Percentiles rank a stretch among this genome's conserved stretches.
Evolutionary conservation across 2,797 vertebrate genomes (phyloP).

Genomic region (Cichlasoma orientale): DNA sequence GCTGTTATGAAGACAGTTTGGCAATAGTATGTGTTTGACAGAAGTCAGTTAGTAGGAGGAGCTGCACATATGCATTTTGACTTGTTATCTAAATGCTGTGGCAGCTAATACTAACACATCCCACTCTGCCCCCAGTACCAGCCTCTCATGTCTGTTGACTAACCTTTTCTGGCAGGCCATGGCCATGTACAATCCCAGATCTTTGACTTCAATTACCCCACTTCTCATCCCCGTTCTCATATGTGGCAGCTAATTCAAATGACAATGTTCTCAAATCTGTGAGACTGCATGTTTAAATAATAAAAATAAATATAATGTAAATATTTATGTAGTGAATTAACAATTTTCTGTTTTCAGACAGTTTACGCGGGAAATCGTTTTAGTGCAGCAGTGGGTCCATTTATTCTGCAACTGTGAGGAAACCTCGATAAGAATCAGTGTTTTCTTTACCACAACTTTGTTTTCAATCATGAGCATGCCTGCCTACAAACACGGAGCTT

Average conservation of each 20-base stretch:
- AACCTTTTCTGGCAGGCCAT: neutral
- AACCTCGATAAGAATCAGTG: neutral
- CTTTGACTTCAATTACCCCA: neutral
- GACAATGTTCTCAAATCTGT: neutral
- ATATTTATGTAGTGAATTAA: no score
- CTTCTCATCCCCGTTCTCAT: neutral
- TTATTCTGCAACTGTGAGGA: neutral
- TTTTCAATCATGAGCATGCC: neutral
- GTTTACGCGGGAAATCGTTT: no score
- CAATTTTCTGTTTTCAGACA: no score
- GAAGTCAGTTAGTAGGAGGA: neutral
- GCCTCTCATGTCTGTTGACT: slow-evolving; percentile 1
- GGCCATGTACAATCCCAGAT: neutral
- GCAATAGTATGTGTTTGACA: neutral
- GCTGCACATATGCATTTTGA: neutral
- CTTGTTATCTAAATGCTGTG: slow-evolving; percentile 17
- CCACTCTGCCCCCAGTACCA: neutral
- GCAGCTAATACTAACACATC: slow-evolving; percentile 6
- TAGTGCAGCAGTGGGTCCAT: neutral
- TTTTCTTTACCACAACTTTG: neutral
- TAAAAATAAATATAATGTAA: neutral
- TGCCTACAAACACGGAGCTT: no score
- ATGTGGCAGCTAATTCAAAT: neutral
- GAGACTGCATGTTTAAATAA: neutral
- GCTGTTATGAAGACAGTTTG: neutral